phyloP scores from a whole-genome alignment of 2,888 invertebrate genomes.

The Orchesella flavescens region DNA sequence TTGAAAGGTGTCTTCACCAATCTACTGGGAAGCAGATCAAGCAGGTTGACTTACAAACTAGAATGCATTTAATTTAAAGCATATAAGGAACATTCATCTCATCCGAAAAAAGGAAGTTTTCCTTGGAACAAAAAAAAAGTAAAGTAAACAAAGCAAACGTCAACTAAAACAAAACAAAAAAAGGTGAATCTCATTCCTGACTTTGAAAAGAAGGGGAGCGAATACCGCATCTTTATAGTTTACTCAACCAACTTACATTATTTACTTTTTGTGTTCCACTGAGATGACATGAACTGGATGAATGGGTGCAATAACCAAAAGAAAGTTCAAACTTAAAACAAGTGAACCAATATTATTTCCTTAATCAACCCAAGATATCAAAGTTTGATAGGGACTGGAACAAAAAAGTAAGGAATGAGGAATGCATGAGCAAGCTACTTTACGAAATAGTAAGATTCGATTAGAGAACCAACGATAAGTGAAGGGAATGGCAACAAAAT shows the following conservation, averaged over 20 bases:
- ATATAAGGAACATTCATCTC: neutral
- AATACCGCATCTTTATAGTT: no score
- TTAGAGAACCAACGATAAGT: neutral
- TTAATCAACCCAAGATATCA: conserved; percentile 53
- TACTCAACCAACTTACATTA: no score
- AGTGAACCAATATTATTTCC: neutral
- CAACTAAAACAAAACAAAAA: conserved; percentile 17
- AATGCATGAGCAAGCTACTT: conserved; percentile 38
- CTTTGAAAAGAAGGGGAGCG: conserved; percentile 17
- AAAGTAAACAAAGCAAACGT: no score
- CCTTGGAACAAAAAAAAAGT: conserved; percentile 10
- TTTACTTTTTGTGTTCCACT: no score
- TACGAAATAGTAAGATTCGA: conserved; percentile 49
- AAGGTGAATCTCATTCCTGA: no score
- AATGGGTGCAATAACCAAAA: conserved; percentile 47
- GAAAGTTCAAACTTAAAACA: conserved; percentile 1
- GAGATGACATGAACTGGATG: conserved; percentile 15
- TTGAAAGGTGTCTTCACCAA: no score
- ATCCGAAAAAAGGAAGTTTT: conserved; percentile 46
- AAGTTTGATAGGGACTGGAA: conserved; percentile 37
- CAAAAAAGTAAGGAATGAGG: conserved; percentile 25
- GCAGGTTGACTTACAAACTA: no score
- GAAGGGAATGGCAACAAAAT: conserved; percentile 40
- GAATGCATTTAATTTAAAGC: no score
- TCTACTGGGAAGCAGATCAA: no score